Evolutionary conservation across 2,797 vertebrate species (phyloP), one percentile per base, ranked within the genome.

Genomic region (Lepidocolaptes lacrymiger): DNA sequence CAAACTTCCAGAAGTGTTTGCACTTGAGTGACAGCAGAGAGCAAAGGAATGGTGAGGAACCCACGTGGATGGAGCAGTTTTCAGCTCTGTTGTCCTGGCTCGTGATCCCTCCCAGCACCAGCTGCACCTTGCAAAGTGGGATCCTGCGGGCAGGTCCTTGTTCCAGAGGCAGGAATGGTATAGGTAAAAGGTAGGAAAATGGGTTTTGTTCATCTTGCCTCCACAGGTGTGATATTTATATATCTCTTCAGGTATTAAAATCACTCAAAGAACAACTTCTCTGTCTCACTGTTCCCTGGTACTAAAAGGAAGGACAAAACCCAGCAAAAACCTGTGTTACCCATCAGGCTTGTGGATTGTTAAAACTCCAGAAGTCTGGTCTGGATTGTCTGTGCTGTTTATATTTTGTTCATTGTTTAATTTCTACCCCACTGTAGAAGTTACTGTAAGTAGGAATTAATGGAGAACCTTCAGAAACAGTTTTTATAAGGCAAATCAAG

Each of bases 71-170:
- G 17, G 49, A 34, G 62, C 56, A 41, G 14, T 43, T 95, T 63
- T 48, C 37, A 88, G 2, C 72, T 95, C 48, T 0, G 7, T 69
- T 67, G 58, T 74, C 43, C 75, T 55, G 48, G 44, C 74, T 88
- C 22, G 9, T 75, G 69, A 76, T 93, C 85, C 83, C 54, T 41
- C 66, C 83, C 78, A 85, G 58, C 52, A 80, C 44, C 88, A 89
- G 63, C 62, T 91, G 62, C 61, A 12, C 11, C 27, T 61, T 94
- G 75, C 63, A 74, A 52, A 91, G 43, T 83, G 85, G 95, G 92
- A 87, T 91, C 76, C 85, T 49, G 76, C 88, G 96, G 90, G 96
- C 93, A 94, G 87, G 51, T 88, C 92, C 92, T 89, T 74, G 48
- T 76, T 85, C 59, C 87, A 24, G 82, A 67, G 73, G 76, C 87